These are phyloP conservation scores for Trimorus sp. DNA, from an alignment of 2,888 invertebrate genomes.

Conservation along the genomic window DNA sequence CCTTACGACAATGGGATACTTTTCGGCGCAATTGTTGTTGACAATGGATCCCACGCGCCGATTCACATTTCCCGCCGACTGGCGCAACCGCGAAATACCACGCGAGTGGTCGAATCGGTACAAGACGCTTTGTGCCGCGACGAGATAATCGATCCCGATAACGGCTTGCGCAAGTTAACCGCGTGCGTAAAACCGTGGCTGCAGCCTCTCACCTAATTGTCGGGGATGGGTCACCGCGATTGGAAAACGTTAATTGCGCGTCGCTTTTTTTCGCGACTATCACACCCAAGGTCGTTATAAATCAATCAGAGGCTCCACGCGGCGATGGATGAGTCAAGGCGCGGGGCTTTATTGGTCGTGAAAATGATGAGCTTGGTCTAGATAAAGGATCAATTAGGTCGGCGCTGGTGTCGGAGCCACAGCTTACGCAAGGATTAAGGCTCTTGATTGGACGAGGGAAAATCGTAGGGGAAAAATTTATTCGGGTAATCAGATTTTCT, in stretches of 20 bases:
- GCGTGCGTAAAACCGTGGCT: slow-evolving; percentile 54
- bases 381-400: slow-evolving; percentile 25
- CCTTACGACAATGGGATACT: neutral
- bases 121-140: slow-evolving; percentile 51
- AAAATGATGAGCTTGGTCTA: slow-evolving; percentile 18
- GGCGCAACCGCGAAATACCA: neutral
- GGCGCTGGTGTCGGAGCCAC: neutral
- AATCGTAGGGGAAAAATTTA: too few species aligned
- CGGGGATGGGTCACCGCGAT: slow-evolving; percentile 50
- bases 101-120: neutral
- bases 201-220: slow-evolving; percentile 62
- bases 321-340: slow-evolving; percentile 16
- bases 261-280: slow-evolving; percentile 13
- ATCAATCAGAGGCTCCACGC: slow-evolving; percentile 17
- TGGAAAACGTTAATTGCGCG: slow-evolving; percentile 44
- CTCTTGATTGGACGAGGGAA: too few species aligned
- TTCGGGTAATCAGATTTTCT: too few species aligned
- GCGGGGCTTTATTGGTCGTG: slow-evolving; percentile 16
- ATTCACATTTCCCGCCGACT: neutral
- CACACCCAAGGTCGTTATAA: slow-evolving; percentile 45
- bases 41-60: slow-evolving; percentile 8
- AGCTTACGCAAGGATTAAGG: too few species aligned
- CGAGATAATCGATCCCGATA: slow-evolving; percentile 63
- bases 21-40: too few species aligned
- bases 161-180: slow-evolving; percentile 48